Evolutionary conservation across 2,797 vertebrate species (phyloP).

Genomic region (Halcyon leucocephala): DNA sequence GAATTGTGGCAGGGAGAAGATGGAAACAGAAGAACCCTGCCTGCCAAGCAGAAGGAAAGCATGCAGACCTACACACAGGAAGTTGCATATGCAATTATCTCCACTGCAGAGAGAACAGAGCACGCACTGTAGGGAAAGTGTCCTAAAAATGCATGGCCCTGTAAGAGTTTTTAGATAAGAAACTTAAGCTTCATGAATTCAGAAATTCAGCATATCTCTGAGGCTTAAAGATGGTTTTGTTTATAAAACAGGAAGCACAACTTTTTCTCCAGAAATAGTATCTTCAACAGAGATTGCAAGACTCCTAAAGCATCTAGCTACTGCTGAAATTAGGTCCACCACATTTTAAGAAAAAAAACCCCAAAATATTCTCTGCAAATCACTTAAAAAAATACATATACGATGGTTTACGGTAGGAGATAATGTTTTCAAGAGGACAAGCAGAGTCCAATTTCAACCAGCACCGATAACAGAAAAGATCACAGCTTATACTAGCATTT

Average conservation of each 20-base stretch:
- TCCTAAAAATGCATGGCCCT: not conserved
- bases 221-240: not conserved
- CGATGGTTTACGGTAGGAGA: not conserved
- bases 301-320: not conserved
- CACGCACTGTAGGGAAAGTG: not conserved
- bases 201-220: not conserved
- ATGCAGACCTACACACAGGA: accelerated
- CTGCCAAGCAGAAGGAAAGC: not conserved
- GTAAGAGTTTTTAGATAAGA: not conserved
- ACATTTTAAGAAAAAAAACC: not conserved
- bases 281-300: not conserved
- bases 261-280: not conserved
- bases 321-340: not conserved
- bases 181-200: not conserved
- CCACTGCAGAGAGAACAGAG: not conserved
- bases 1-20: not conserved
- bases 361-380: not conserved
- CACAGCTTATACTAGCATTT: not conserved
- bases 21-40: not conserved
- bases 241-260: not conserved
- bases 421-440: constrained; percentile 12
- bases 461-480: not conserved
- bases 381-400: not conserved
- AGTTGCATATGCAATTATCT: not conserved
- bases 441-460: not conserved